These are phyloP conservation scores for Ictalurus punctatus DNA, from an alignment of 2,113 vertebrate species.

Conservation along the genomic window DNA sequence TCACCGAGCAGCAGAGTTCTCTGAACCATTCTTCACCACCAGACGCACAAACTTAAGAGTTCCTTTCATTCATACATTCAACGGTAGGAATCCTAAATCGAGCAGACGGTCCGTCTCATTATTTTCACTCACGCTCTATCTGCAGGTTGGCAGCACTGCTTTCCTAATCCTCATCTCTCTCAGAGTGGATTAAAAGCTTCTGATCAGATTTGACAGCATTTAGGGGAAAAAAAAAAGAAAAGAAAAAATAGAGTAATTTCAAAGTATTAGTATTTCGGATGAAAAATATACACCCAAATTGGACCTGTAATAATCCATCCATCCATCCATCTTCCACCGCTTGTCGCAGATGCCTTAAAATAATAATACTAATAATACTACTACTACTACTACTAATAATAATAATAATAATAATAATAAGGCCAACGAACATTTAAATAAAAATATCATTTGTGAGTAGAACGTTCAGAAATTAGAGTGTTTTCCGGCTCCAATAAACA, in stretches of 20 bases:
- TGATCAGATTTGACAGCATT: slow-evolving; percentile 2
- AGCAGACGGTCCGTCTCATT: not conserved
- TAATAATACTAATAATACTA: no score
- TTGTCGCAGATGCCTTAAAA: no score
- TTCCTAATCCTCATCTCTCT: slow-evolving; percentile 39
- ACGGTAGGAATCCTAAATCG: not conserved
- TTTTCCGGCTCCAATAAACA: not conserved
- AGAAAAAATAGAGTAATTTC: not conserved
- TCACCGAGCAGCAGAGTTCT: slow-evolving; percentile 82
- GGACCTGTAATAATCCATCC: not conserved
- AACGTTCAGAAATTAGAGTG: not conserved
- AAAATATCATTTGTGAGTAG: not conserved
- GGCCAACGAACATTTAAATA: not conserved
- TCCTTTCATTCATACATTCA: slow-evolving; percentile 48
- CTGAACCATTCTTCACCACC: slow-evolving; percentile 83
- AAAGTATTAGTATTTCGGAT: not conserved
- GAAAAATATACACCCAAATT: not conserved
- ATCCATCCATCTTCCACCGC: no score
- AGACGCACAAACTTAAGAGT: slow-evolving; percentile 77
- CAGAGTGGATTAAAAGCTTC: slow-evolving; percentile 47
- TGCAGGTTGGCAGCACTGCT: not conserved
- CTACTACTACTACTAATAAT: no score
- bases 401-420: not conserved
- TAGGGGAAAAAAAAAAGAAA: not conserved
- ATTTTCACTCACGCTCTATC: not conserved